Conservation (phyloP, 2,888 invertebrate genomes). For the Thera obeliscata region DNA sequence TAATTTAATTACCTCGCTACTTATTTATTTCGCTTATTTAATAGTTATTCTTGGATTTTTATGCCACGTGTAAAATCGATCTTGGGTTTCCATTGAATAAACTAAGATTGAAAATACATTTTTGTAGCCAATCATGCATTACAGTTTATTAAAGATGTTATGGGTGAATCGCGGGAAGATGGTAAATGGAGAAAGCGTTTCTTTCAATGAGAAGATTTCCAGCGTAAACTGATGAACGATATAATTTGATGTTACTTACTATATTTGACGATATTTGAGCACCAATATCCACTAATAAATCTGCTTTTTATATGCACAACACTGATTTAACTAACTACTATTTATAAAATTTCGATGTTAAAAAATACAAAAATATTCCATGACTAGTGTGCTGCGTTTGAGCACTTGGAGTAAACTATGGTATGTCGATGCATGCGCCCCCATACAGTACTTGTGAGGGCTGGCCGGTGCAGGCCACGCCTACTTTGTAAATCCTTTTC, state of each 20-base stretch:
- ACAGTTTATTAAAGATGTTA: too few species aligned
- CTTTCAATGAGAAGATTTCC: too few species aligned
- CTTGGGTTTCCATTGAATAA: too few species aligned
- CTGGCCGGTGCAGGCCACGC: slow-evolving; percentile 53
- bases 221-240: too few species aligned
- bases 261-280: neutral
- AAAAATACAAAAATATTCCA: slow-evolving; percentile 20
- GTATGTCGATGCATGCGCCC: slow-evolving; percentile 35
- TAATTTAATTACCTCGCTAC: too few species aligned
- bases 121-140: too few species aligned
- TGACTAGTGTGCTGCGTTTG: slow-evolving; percentile 32
- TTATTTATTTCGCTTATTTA: too few species aligned
- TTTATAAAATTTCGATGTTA: slow-evolving; percentile 18
- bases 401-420: slow-evolving; percentile 53
- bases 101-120: too few species aligned
- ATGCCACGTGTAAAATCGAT: too few species aligned
- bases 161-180: too few species aligned
- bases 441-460: slow-evolving; percentile 47
- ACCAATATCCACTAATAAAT: neutral
- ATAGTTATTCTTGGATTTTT: too few species aligned
- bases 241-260: neutral
- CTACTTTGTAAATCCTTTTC: slow-evolving; percentile 44
- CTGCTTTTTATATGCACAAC: neutral
- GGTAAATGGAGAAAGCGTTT: too few species aligned
- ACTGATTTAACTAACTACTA: slow-evolving; percentile 11